phyloP scores from a whole-genome alignment of 2,888 invertebrate species.

The Pterostichus niger region DNA sequence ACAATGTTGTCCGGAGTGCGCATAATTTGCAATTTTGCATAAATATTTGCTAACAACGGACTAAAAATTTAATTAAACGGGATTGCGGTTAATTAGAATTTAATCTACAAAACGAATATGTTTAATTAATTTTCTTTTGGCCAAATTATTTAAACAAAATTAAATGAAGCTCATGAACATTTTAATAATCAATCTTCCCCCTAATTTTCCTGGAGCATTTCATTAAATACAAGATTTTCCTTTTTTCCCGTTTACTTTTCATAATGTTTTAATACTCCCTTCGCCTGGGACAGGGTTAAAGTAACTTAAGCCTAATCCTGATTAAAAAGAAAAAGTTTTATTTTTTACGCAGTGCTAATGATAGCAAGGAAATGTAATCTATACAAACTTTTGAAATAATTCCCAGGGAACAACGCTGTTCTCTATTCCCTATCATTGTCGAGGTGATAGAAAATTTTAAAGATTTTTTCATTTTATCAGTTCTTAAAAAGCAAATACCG shows the following conservation, averaged over 20 bases:
- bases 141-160: not conserved
- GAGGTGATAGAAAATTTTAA: no score
- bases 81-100: slow-evolving; percentile 7
- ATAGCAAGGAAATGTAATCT: slow-evolving; percentile 40
- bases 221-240: slow-evolving; percentile 50
- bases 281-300: slow-evolving; percentile 32
- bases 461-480: no score
- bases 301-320: slow-evolving; percentile 40
- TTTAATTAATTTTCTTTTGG: slow-evolving; percentile 6
- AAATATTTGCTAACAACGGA: not conserved
- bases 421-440: not conserved
- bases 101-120: not conserved
- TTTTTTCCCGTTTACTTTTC: slow-evolving; percentile 13
- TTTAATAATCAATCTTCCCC: slow-evolving; percentile 14
- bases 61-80: slow-evolving; percentile 6
- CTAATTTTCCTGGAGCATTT: slow-evolving; percentile 6
- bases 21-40: not conserved
- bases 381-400: slow-evolving; percentile 26
- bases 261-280: slow-evolving; percentile 45
- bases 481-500: no score
- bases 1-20: not conserved
- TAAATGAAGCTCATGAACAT: slow-evolving; percentile 9
- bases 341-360: slow-evolving; percentile 47
- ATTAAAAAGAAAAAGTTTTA: slow-evolving; percentile 53
- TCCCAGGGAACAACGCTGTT: not conserved